phyloP scores from a whole-genome alignment of 2,888 invertebrate species.

The Tinea pellionella region DNA sequence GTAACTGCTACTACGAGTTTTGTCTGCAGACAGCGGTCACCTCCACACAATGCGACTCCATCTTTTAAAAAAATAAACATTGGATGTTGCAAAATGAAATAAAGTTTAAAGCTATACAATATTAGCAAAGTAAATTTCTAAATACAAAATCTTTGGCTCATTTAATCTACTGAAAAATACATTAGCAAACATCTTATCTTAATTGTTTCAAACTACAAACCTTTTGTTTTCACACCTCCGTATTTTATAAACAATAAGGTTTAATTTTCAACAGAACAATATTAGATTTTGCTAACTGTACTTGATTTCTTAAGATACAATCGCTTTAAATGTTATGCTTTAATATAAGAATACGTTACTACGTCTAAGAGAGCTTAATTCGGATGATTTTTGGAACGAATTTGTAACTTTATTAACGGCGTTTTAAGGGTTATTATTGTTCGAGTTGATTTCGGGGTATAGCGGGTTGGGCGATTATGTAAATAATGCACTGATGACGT shows the following conservation, averaged over 20 bases:
- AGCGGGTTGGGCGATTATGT: slow-evolving; percentile 31
- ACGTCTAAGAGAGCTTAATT: background rate
- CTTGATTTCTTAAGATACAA: slow-evolving; percentile 14
- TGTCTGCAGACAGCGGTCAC: too few relatives aligned
- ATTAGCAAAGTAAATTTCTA: too few relatives aligned
- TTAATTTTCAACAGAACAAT: background rate
- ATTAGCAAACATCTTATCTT: background rate
- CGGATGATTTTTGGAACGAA: background rate
- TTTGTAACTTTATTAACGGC: background rate
- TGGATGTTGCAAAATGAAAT: too few relatives aligned
- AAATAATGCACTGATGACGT: slow-evolving; percentile 50
- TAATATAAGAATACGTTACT: slow-evolving; percentile 25
- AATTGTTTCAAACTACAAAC: background rate
- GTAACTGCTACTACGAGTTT: too few relatives aligned
- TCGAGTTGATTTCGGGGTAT: background rate
- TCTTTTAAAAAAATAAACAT: too few relatives aligned
- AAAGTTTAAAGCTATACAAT: too few relatives aligned
- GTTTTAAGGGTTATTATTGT: background rate
- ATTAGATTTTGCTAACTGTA: background rate
- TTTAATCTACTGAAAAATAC: slow-evolving; percentile 8
- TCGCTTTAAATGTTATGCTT: slow-evolving; percentile 36
- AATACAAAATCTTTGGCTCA: background rate
- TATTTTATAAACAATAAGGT: background rate
- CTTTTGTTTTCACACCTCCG: background rate
- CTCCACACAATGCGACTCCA: too few relatives aligned